phyloP scores from a whole-genome alignment of 2,888 invertebrate genomes.

The Lithodes maja region DNA sequence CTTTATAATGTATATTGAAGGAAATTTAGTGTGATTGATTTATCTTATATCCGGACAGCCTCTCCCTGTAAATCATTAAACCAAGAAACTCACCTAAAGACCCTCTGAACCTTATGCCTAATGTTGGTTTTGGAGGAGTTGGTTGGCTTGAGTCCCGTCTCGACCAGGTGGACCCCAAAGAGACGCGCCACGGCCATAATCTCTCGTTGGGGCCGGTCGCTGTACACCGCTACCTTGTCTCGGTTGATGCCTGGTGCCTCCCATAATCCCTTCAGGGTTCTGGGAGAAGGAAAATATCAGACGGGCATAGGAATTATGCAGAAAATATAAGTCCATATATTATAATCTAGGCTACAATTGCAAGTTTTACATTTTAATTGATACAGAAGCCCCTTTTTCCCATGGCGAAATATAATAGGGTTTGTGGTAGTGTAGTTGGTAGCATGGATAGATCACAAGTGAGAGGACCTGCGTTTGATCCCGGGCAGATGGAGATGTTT shows the following conservation, averaged over 20 bases:
- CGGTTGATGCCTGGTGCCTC: conserved; percentile 64
- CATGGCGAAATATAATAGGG: no score
- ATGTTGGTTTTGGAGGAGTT: conserved; percentile 44
- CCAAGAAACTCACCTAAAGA: conserved; percentile 52
- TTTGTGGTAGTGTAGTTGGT: no score
- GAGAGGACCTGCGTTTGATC: no score
- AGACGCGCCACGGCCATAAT: conserved; percentile 57
- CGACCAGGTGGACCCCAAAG: conserved; percentile 58
- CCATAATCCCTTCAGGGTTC: conserved; percentile 62
- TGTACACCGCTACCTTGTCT: conserved; percentile 50
- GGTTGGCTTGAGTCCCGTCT: neutral
- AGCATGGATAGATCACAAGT: no score
- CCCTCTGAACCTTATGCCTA: conserved; percentile 62
- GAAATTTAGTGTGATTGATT: neutral
- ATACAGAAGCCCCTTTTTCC: no score
- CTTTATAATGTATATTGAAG: neutral
- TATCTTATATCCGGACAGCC: neutral
- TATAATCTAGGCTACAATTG: no score
- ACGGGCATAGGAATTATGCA: no score
- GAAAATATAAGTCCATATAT: no score
- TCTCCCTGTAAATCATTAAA: neutral
- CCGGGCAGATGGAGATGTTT: no score
- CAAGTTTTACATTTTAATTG: no score
- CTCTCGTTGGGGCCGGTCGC: conserved; percentile 41
- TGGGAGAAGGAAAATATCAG: neutral